Base-by-base conservation (phyloP, 2,113 vertebrate genomes). In the Mesembrinibis cayennensis region DNA sequence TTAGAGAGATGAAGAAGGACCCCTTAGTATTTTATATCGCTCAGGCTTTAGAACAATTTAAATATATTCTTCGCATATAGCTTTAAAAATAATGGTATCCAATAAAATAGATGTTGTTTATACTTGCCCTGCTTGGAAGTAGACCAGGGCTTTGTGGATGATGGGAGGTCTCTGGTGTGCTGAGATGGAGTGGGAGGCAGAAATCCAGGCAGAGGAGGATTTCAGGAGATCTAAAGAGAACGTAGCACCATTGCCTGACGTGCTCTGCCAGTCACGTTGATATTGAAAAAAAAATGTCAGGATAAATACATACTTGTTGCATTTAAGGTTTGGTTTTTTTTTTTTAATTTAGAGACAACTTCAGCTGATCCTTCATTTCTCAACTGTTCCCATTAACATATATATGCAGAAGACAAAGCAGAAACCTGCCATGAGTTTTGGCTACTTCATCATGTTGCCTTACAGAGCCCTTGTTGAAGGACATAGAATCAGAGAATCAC, bases 111-210 rank as follows among this genome's bases (percentile, higher is more conserved):
- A 4, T 36, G 42, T 4, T 26, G 27, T 16, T 91, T 47, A 6
- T 52, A 38, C 30, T 42, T 58, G 36, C 27, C 56, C 38, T 66
- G 71, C 74, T 74, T 78, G 92, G 83, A 82, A 70, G 58, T 2
- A 38, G 74, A 78, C 47, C 83, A 71, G 52, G 87, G 45, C n/a
- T 71, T 47, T 44, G 42, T 26, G 76, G 71, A 14, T 87, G 74
- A 79, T 0, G 0, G 55, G 74, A 85, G 69, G 82, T 81, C 81
- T 67, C 42, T 0, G 0, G 8, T 0, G 0, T 63, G 77, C 59
- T 93, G 85, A 70, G 92, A 50, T 71, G 80, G 61, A 95, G 87
- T 62, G 74, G 50, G 71, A 95, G 65, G 67, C 56, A 91, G 76
- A 70, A 82, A 67, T 76, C 61, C 77, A 42, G 72, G n/a, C 82